Percentiles rank a stretch among this genome's conserved stretches.
These are phyloP conservation scores for Zele albiditarsus DNA, from an alignment of 2,888 invertebrate genomes.

Conservation along the genomic window DNA sequence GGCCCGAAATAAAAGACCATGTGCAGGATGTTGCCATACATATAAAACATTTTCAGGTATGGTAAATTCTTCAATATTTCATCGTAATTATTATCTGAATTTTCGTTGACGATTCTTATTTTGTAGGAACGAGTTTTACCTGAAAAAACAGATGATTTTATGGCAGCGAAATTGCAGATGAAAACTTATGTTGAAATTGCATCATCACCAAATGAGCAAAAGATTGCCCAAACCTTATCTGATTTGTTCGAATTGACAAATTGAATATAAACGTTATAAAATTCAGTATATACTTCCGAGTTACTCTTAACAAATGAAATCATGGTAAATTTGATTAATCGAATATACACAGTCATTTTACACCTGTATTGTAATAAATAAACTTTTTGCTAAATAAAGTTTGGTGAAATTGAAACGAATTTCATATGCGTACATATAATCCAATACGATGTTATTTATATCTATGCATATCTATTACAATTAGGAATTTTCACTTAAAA, in stretches of 20 bases:
- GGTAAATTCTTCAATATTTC: slow-evolving; percentile 18
- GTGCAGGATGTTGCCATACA: slow-evolving; percentile 62
- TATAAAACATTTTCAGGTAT: slow-evolving; percentile 66
- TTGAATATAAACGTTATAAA: neutral
- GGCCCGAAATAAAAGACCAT: slow-evolving; percentile 64
- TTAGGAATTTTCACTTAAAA: neutral
- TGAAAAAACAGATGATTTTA: slow-evolving; percentile 67
- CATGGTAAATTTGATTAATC: neutral
- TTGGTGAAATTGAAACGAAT: too few relatives aligned
- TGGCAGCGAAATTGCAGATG: slow-evolving; percentile 62
- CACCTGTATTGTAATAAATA: too few relatives aligned
- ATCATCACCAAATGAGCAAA: slow-evolving; percentile 56
- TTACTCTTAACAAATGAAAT: neutral
- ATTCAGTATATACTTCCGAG: neutral
- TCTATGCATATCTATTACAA: neutral
- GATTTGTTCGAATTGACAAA: slow-evolving; percentile 60
- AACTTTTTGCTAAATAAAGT: too few relatives aligned
- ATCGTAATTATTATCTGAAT: neutral
- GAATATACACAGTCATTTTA: neutral
- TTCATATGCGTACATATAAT: too few relatives aligned
- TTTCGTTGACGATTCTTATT: neutral
- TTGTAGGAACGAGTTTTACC: slow-evolving; percentile 66
- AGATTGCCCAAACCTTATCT: slow-evolving; percentile 59
- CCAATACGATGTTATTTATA: neutral
- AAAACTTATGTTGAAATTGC: slow-evolving; percentile 58